Evolutionary conservation across 2,888 invertebrate genomes (phyloP), one percentile per base, ranked within the genome.

Genomic region (Torymus tubicola): DNA sequence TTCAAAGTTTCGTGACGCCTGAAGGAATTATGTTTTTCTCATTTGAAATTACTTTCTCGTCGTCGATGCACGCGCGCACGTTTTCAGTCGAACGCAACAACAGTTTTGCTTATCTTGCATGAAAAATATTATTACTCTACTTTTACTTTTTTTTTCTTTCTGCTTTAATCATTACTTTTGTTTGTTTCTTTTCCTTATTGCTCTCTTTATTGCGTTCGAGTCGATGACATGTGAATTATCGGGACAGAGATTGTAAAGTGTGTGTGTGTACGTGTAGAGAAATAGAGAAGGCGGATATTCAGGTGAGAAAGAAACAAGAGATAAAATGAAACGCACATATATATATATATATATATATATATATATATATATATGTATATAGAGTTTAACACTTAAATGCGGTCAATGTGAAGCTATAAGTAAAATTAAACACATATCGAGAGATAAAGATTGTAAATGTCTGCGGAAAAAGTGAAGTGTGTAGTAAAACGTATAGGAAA

Each of bases 1-100:
- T 69, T 55, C 60, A 8, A 78, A 77, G 81, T 81, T n/a, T 82
- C 70, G 78, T 78, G 80, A 82, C 61, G 81, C 82, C 67, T 73
- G 67, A 81, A 78, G 79, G 74, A 81, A 80, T 80, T 73, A 80
- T 70, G 65, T 75, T 76, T 64, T 65, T 71, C 65, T 70, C 4
- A 18, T 60, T n/a, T 31, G 42, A 24, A 24, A 3, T 58, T 74
- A 71, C 53, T 61, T 64, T 69, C 65, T 78, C 78, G 70, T 61
- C 74, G 81, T 78, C 74, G 81, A 74, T 65, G 78, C 78, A 74
- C 81, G 81, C 81, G 78, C 69, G 63, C 14, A 64, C 50, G n/a
- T 42, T 24, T 69, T 24, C 18, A 31, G 14, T 72, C 55, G 65
- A 74, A 75, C 70, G 73, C 71, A 71, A 67, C 14, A 77, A 42